Evolutionary conservation across 2,888 invertebrate genomes (phyloP).

Genomic region (Masnerella sp.): DNA sequence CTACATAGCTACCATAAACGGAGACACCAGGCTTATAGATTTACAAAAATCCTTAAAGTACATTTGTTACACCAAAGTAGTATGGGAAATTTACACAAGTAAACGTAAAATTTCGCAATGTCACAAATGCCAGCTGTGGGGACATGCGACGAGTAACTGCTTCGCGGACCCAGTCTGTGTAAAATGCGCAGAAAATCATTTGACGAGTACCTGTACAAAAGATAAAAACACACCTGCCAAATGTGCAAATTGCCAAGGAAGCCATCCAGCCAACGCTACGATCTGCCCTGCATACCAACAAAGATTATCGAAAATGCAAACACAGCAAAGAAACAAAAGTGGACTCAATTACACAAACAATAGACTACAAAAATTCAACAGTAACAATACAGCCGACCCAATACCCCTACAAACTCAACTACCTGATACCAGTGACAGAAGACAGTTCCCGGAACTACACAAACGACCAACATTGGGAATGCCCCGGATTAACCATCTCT

Average conservation of each 20-base stretch:
- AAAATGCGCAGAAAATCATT: neutral
- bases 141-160: neutral
- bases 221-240: neutral
- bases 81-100: neutral
- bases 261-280: conserved; percentile 18
- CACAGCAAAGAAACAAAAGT: neutral
- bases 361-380: too few relatives aligned
- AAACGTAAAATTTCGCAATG: neutral
- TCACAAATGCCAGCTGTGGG: conserved; percentile 1
- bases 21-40: conserved; percentile 35
- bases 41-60: conserved; percentile 49
- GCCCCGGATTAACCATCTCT: too few relatives aligned
- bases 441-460: too few relatives aligned
- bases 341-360: conserved; percentile 31
- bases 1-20: conserved; percentile 54
- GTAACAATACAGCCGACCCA: too few relatives aligned
- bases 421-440: too few relatives aligned
- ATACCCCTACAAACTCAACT: too few relatives aligned
- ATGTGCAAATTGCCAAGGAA: neutral
- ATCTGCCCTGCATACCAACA: conserved; percentile 37
- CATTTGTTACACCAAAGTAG: conserved; percentile 38
- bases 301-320: neutral
- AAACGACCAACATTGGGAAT: too few relatives aligned
- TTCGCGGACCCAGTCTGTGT: neutral
- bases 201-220: neutral